These are phyloP conservation scores for Furnarius figulus DNA, from an alignment of 2,113 vertebrate genomes.

Conservation along the genomic window DNA sequence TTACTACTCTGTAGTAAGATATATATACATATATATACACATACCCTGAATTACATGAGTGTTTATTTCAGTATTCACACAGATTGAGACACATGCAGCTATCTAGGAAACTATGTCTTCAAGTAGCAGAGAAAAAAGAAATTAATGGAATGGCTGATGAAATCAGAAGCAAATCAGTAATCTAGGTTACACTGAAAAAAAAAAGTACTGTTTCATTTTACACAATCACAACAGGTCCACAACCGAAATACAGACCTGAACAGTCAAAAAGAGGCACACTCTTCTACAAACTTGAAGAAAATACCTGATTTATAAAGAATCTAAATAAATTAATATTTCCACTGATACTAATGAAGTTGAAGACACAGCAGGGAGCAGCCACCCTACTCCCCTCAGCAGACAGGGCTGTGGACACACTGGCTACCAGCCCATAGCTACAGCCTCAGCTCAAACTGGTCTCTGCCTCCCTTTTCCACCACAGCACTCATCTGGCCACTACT, in stretches of 20 bases:
- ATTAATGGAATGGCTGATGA: neutral
- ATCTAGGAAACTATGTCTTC: neutral
- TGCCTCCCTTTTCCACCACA: neutral
- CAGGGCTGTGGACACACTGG: neutral
- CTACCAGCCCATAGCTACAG: neutral
- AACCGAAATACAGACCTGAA: neutral
- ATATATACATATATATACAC: neutral
- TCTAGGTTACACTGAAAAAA: neutral
- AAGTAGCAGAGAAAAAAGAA: neutral
- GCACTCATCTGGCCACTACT: neutral
- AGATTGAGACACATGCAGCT: neutral
- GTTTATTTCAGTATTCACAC: neutral
- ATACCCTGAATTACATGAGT: neutral
- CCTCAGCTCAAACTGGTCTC: neutral
- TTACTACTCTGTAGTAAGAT: neutral
- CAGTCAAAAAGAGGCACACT: neutral
- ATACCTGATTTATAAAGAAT: neutral
- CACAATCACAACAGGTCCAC: neutral
- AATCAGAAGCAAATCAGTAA: neutral
- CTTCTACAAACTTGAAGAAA: neutral
- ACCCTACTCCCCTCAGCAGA: accelerated
- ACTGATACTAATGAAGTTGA: neutral
- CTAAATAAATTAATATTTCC: neutral
- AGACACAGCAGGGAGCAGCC: neutral
- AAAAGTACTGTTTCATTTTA: neutral